Percentiles rank a stretch among this genome's conserved stretches.
These are phyloP conservation scores for Lepidonotus clava DNA, from an alignment of 2,888 invertebrate species.

Conservation along the genomic window DNA sequence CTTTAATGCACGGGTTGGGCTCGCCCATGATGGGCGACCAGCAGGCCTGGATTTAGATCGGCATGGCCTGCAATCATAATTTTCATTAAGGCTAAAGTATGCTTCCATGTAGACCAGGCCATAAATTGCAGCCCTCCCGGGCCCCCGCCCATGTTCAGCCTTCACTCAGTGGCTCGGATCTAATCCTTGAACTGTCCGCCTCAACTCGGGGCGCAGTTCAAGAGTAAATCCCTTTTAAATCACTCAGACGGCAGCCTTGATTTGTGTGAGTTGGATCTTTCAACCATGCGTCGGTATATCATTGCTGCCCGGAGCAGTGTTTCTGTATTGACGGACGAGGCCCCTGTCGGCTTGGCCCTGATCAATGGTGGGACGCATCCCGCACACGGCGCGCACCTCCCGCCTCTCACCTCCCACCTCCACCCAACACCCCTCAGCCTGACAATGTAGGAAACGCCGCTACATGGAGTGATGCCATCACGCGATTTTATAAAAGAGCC, in stretches of 20 bases:
- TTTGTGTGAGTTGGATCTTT: conserved; percentile 29
- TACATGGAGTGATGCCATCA: conserved; percentile 34
- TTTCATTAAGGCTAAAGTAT: conserved; percentile 48
- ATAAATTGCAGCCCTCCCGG: neutral
- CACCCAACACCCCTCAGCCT: neutral
- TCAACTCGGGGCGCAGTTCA: neutral
- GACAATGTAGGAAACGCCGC: conserved; percentile 12
- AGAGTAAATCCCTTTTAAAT: conserved; percentile 1
- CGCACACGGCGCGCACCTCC: neutral
- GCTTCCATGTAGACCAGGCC: conserved; percentile 40
- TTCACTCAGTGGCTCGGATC: neutral
- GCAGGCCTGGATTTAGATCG: neutral
- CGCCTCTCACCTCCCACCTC: neutral
- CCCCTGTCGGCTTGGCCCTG: neutral
- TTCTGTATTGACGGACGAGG: neutral
- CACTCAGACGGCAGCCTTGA: neutral
- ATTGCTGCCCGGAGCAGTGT: neutral
- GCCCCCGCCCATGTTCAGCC: neutral
- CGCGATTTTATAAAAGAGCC: conserved; percentile 29
- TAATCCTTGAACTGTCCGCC: neutral
- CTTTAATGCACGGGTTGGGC: conserved; percentile 17
- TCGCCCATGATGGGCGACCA: neutral
- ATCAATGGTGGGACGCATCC: conserved; percentile 1
- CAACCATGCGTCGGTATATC: neutral
- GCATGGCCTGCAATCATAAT: conserved; percentile 27